Evolutionary conservation across 2,113 vertebrate species (phyloP).

Genomic region (Callopanchax toddi): DNA sequence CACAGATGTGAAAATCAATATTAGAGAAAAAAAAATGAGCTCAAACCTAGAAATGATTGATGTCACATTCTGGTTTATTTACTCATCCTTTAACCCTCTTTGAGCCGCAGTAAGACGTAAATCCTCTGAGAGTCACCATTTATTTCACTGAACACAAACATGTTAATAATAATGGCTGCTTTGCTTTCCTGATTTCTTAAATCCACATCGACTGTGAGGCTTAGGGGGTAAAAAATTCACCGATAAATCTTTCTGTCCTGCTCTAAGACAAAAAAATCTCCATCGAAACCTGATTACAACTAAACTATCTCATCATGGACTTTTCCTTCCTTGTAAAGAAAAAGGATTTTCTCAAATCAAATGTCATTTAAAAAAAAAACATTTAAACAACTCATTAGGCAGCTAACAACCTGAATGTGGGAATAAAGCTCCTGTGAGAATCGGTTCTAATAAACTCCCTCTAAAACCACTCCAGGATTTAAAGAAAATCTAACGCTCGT

Average conservation of each 20-base stretch:
- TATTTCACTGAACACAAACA: slow-evolving; percentile 23
- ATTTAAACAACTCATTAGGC: slow-evolving; percentile 32
- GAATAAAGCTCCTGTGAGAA: slow-evolving; percentile 15
- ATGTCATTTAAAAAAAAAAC: slow-evolving; percentile 26
- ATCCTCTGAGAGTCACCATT: slow-evolving; percentile 7
- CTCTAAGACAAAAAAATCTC: slow-evolving; percentile 29
- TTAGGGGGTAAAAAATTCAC: background rate
- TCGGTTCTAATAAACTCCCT: slow-evolving; percentile 2
- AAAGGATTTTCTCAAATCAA: slow-evolving; percentile 53
- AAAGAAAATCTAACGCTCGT: background rate
- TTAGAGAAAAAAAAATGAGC: background rate
- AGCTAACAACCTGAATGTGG: slow-evolving; percentile 24
- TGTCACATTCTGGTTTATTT: slow-evolving; percentile 14
- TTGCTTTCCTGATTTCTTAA: no score
- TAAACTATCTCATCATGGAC: slow-evolving; percentile 23
- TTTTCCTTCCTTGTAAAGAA: slow-evolving; percentile 23
- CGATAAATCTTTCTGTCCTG: slow-evolving; percentile 17
- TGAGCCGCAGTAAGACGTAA: slow-evolving; percentile 4
- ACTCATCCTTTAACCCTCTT: slow-evolving; percentile 18
- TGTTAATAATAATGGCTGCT: background rate
- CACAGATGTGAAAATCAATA: background rate
- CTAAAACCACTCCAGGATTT: background rate
- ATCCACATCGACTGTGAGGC: background rate
- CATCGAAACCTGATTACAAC: slow-evolving; percentile 29
- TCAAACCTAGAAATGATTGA: slow-evolving; percentile 4